These are phyloP conservation scores for Hephaestus fuliginosus DNA, from an alignment of 2,797 vertebrate genomes.

Conservation along the genomic window DNA sequence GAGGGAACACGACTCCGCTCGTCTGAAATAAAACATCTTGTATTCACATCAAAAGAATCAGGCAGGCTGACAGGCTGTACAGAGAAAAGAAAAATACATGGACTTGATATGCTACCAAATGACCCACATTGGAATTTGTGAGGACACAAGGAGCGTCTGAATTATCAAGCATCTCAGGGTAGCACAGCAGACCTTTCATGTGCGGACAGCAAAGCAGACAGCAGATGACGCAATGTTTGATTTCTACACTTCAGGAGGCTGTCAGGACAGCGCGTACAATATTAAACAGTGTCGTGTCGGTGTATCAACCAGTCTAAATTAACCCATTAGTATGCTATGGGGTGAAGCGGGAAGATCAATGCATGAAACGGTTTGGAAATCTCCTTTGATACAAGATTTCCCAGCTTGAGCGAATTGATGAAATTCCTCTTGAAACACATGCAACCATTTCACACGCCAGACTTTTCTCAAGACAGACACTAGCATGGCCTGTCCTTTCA, in stretches of 20 bases:
- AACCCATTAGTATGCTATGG: conserved; percentile 83
- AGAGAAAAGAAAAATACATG: not conserved
- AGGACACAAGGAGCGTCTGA: conserved; percentile 64
- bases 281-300: conserved; percentile 79
- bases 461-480: conserved; percentile 70
- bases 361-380: conserved; percentile 84
- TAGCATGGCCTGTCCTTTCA: conserved; percentile 56
- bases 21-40: conserved; percentile 70
- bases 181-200: conserved; percentile 69
- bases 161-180: conserved; percentile 64
- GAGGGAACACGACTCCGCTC: conserved; percentile 83
- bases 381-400: conserved; percentile 86
- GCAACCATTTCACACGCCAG: conserved; percentile 81
- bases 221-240: conserved; percentile 80
- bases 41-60: conserved; percentile 54
- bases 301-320: conserved; percentile 79
- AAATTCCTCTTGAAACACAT: conserved; percentile 84
- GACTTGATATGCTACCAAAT: conserved; percentile 60
- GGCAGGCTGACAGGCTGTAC: conserved; percentile 35
- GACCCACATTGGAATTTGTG: conserved; percentile 57
- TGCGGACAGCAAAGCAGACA: conserved; percentile 63
- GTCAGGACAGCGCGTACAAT: conserved; percentile 74
- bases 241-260: conserved; percentile 77
- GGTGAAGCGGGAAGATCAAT: conserved; percentile 76
- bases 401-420: conserved; percentile 84